Percentiles rank a stretch among this genome's conserved stretches.
These are phyloP conservation scores for Xanthostigma xanthostigma DNA, from an alignment of 2,888 invertebrate genomes.

Conservation along the genomic window DNA sequence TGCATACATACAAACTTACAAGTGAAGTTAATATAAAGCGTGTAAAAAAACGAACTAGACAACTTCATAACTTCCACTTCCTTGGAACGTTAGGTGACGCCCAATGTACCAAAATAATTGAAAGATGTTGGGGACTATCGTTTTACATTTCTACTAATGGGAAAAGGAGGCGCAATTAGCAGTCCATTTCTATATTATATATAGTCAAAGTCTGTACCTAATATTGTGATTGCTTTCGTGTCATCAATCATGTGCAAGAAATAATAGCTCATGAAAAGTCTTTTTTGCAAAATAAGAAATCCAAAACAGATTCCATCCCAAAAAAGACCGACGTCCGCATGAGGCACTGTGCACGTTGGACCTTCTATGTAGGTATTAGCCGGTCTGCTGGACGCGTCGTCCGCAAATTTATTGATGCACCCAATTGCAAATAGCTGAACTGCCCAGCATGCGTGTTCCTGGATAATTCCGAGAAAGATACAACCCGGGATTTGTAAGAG, in stretches of 20 bases:
- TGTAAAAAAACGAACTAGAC: too few relatives aligned
- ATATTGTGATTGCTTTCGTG: constrained; percentile 83
- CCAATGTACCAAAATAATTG: too few relatives aligned
- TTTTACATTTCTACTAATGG: too few relatives aligned
- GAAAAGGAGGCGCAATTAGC: too few relatives aligned
- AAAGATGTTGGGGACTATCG: too few relatives aligned
- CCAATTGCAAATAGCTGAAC: constrained; percentile 80
- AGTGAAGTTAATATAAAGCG: too few relatives aligned
- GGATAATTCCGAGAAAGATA: constrained; percentile 52
- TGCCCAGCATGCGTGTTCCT: constrained; percentile 49
- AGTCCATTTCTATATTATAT: too few relatives aligned
- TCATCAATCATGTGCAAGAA: constrained; percentile 95
- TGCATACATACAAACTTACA: too few relatives aligned
- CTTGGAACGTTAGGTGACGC: too few relatives aligned
- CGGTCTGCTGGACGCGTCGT: constrained; percentile 13
- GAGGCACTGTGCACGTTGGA: constrained; percentile 48
- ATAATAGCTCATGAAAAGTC: constrained; percentile 89
- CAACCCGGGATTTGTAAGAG: constrained; percentile 85
- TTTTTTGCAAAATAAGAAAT: constrained; percentile 78
- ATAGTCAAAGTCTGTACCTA: too few relatives aligned
- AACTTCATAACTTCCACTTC: too few relatives aligned
- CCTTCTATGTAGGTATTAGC: constrained; percentile 13
- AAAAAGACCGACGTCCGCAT: constrained; percentile 73
- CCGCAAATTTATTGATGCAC: constrained; percentile 63
- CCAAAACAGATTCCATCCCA: constrained; percentile 95